Conservation (phyloP, 1,140 invertebrate species). For the Drosophila dunni region DNA sequence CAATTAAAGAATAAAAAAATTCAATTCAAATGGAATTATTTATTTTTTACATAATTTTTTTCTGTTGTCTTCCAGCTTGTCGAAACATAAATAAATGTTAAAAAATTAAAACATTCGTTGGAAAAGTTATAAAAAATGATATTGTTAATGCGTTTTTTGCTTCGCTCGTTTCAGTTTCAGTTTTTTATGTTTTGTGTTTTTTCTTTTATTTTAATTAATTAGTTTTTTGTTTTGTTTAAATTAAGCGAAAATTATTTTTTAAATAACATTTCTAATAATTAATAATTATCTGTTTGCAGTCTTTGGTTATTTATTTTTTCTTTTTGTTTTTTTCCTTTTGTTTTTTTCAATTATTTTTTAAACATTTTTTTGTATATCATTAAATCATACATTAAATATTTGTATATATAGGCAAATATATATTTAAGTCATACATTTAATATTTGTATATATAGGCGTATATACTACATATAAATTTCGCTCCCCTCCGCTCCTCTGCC, state of each 20-base stretch:
- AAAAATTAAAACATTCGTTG: constrained; percentile 35
- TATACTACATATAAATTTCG: constrained; percentile 23
- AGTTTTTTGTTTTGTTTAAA: constrained; percentile 44
- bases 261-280: constrained; percentile 85
- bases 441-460: constrained; percentile 38
- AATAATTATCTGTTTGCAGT: constrained; percentile 85
- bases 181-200: no score
- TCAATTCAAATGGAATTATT: constrained; percentile 62
- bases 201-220: constrained; percentile 31
- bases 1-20: constrained; percentile 23
- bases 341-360: constrained; percentile 53
- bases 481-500: background rate
- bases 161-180: constrained; percentile 30
- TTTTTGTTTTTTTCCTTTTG: constrained; percentile 44
- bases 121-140: constrained; percentile 47
- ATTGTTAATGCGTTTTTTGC: constrained; percentile 32
- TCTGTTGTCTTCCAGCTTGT: background rate
- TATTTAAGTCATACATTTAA: constrained; percentile 50
- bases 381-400: constrained; percentile 55
- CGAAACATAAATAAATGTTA: constrained; percentile 6
- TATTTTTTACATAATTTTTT: constrained; percentile 34
- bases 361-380: constrained; percentile 40
- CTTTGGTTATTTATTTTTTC: constrained; percentile 85
- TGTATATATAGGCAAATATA: constrained; percentile 41
- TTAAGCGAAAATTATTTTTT: constrained; percentile 83